Conservation (phyloP, 2,888 invertebrate genomes). For the Metallyticus violacea region DNA sequence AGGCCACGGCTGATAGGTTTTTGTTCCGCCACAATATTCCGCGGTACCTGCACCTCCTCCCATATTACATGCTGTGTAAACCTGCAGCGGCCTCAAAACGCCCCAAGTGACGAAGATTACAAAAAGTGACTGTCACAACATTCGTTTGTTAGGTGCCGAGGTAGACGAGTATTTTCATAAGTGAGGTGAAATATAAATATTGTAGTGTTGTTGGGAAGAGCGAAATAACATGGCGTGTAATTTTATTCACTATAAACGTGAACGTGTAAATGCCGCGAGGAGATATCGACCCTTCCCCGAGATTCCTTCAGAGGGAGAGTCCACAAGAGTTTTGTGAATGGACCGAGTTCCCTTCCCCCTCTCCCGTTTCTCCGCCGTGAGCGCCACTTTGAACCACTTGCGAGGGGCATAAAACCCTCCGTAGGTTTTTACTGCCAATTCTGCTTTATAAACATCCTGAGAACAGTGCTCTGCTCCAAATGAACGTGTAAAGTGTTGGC, state of each 20-base stretch:
- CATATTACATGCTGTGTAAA: not conserved
- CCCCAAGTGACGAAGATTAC: too few relatives aligned
- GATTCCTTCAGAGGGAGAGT: not conserved
- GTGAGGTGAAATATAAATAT: too few relatives aligned
- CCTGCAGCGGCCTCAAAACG: not conserved
- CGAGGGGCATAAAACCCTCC: conserved; percentile 22
- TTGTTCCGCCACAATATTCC: conserved; percentile 25
- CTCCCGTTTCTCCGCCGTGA: not conserved
- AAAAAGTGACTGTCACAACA: too few relatives aligned
- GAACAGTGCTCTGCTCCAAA: not conserved
- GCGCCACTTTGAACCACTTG: conserved; percentile 23
- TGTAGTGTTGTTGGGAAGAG: too few relatives aligned
- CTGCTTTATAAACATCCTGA: conserved; percentile 10
- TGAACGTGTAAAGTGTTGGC: not conserved
- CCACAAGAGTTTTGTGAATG: not conserved
- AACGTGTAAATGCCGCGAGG: too few relatives aligned
- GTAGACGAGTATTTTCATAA: too few relatives aligned
- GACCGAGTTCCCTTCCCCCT: not conserved
- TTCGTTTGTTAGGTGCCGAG: too few relatives aligned
- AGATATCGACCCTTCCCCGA: not conserved
- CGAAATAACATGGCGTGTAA: too few relatives aligned
- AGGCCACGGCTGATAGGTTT: conserved; percentile 23
- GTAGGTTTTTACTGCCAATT: conserved; percentile 25
- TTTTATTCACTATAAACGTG: too few relatives aligned
- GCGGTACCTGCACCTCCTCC: not conserved